Evolutionary conservation across 1,140 invertebrate genomes (phyloP).

Genomic region (Vollenhovia emeryi): DNA sequence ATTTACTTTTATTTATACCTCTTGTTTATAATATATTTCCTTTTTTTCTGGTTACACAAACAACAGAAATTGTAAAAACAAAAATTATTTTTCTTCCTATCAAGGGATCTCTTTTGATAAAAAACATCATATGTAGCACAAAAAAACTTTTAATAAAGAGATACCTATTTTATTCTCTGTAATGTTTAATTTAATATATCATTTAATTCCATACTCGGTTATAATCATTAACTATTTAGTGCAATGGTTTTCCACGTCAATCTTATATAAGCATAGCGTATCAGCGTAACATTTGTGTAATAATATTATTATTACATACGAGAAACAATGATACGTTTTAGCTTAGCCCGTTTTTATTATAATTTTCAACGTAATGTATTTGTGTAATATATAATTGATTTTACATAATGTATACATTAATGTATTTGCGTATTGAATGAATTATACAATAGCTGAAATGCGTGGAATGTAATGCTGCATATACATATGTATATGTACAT

Average conservation of each 20-base stretch:
- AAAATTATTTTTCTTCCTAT: neutral
- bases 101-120: neutral
- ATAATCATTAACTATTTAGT: neutral
- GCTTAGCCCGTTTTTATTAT: neutral
- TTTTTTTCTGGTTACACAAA: neutral
- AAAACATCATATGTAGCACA: neutral
- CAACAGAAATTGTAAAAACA: neutral
- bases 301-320: neutral
- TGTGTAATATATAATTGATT: constrained; percentile 16
- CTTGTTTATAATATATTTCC: neutral
- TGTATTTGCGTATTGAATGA: constrained; percentile 10
- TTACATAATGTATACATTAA: constrained; percentile 2
- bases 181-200: neutral
- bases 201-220: neutral
- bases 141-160: constrained; percentile 1
- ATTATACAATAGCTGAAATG: constrained; percentile 19
- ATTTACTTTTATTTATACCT: neutral
- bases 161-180: neutral
- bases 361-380: constrained; percentile 1
- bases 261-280: neutral
- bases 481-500: neutral
- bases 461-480: neutral
- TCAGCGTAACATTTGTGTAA: neutral
- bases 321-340: neutral
- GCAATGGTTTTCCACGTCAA: neutral